These are phyloP conservation scores for Lasioglossum baleicum DNA, from an alignment of 1,140 invertebrate genomes.

Conservation along the genomic window DNA sequence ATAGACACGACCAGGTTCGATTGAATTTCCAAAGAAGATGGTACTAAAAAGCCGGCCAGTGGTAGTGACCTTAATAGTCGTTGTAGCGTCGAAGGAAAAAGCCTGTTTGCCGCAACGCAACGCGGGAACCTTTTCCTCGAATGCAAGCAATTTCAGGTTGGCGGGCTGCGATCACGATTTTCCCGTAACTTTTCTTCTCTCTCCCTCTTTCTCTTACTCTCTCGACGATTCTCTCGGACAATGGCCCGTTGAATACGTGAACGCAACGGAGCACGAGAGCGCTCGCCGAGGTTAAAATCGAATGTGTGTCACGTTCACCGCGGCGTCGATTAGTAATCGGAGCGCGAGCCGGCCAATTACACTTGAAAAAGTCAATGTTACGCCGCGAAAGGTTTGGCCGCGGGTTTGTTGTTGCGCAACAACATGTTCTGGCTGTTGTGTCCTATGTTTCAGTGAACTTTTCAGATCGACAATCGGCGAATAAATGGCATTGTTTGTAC, in stretches of 20 bases:
- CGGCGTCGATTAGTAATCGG: conserved; percentile 61
- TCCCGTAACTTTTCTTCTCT: conserved; percentile 6
- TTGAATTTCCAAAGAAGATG: not conserved
- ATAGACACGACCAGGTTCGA: not conserved
- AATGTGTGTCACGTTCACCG: conserved; percentile 64
- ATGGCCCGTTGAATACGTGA: conserved; percentile 29
- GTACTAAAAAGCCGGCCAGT: not conserved
- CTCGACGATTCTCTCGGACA: not conserved
- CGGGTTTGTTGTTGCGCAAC: conserved; percentile 46
- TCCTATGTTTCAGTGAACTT: not conserved
- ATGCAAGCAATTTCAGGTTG: not conserved
- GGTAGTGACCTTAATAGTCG: not conserved
- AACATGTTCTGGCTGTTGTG: conserved; percentile 50
- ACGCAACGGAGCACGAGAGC: conserved; percentile 13
- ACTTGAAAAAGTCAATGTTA: conserved; percentile 66
- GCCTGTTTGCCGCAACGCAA: not conserved
- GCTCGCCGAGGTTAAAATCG: conserved; percentile 50
- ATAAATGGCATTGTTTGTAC: not conserved
- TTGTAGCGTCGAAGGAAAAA: not conserved
- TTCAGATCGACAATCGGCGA: not conserved
- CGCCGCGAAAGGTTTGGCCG: conserved; percentile 51
- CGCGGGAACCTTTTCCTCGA: conserved; percentile 7
- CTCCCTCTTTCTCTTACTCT: not conserved
- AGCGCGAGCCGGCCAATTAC: conserved; percentile 58
- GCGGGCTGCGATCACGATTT: not conserved